Evolutionary conservation across 2,797 vertebrate genomes (phyloP).

Genomic region (Menidia menidia): DNA sequence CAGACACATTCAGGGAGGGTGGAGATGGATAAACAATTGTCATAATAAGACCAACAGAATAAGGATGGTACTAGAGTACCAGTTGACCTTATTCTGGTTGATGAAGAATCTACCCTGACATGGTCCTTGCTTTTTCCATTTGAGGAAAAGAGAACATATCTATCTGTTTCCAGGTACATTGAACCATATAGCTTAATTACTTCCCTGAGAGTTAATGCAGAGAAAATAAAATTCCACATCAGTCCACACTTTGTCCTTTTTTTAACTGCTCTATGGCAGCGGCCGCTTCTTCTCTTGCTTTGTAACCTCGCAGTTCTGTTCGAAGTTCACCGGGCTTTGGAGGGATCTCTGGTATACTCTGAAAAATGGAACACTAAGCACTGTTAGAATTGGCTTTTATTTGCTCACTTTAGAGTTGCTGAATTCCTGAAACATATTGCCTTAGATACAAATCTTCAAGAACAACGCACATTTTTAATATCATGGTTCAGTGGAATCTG

Average conservation of each 20-base stretch:
- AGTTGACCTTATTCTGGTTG: neutral
- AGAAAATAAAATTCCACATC: conserved; percentile 17
- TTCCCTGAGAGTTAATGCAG: conserved; percentile 14
- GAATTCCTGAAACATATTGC: too few species aligned
- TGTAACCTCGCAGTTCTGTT: conserved; percentile 90
- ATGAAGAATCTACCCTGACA: neutral
- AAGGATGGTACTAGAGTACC: neutral
- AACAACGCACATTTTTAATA: too few species aligned
- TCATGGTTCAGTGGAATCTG: too few species aligned
- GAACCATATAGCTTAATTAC: neutral
- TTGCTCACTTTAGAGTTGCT: too few species aligned
- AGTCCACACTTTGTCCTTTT: conserved; percentile 50
- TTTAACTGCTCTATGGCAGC: conserved; percentile 37
- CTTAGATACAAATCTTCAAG: too few species aligned
- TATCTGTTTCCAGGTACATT: neutral
- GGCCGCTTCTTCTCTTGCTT: conserved; percentile 67
- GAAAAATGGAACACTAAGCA: conserved; percentile 23
- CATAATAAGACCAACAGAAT: too few species aligned
- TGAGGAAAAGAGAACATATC: neutral
- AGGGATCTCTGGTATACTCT: conserved; percentile 93
- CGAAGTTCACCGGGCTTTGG: conserved; percentile 92
- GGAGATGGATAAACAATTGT: neutral
- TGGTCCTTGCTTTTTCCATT: neutral
- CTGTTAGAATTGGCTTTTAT: neutral
- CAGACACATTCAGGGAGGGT: conserved; percentile 14